Evolutionary conservation across 2,113 vertebrate species (phyloP).

Genomic region (Symphodus melops): DNA sequence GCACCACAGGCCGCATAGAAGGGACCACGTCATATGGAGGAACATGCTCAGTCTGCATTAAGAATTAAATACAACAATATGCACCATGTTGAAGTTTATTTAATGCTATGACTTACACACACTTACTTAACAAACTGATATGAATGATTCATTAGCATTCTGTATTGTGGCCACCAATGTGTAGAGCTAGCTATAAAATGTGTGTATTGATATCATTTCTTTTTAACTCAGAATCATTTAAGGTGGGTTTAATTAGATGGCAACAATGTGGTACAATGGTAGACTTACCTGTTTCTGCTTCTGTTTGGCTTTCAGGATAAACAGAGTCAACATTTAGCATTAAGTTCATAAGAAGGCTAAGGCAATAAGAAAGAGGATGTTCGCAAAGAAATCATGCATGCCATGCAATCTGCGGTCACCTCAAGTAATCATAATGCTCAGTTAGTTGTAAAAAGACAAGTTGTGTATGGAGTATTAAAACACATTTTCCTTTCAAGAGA

Average conservation of each 20-base stretch:
- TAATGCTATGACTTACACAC: neutral
- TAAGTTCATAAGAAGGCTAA: neutral
- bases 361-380: neutral
- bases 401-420: neutral
- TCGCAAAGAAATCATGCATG: constrained; percentile 7
- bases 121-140: neutral
- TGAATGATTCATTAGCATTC: neutral
- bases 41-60: constrained; percentile 79
- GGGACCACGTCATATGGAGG: constrained; percentile 85
- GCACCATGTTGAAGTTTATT: neutral
- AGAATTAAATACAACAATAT: neutral
- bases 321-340: constrained; percentile 64
- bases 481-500: neutral
- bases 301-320: constrained; percentile 84
- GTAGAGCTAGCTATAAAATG: neutral
- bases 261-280: neutral
- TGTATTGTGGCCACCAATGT: neutral
- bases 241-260: neutral
- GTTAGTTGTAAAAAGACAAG: neutral
- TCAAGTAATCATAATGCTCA: neutral
- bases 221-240: neutral
- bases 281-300: constrained; percentile 86
- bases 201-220: no score
- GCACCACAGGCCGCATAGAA: constrained; percentile 84
- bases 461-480: constrained; percentile 9